phyloP scores from a whole-genome alignment of 2,113 vertebrate genomes.

The Datnioides undecimradiatus region DNA sequence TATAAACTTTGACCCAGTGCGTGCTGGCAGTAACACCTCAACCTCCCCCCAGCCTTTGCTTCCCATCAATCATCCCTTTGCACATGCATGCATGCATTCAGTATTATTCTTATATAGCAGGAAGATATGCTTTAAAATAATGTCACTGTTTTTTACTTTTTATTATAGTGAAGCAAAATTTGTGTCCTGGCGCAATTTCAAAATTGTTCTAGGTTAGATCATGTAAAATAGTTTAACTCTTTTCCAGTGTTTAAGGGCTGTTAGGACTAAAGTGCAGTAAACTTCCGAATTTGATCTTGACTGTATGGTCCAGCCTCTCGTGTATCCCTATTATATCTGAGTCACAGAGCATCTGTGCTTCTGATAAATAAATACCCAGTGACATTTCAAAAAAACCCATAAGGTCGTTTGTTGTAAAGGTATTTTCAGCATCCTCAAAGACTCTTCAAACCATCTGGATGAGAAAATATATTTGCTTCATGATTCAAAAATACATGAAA shows the following conservation, averaged over 20 bases:
- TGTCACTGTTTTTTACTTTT: neutral
- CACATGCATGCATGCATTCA: neutral
- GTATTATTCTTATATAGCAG: neutral
- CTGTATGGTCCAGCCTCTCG: neutral
- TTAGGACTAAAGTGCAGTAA: neutral
- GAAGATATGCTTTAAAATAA: neutral
- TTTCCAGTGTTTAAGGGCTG: too few relatives aligned
- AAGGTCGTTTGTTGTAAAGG: too few relatives aligned
- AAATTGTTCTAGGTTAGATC: neutral
- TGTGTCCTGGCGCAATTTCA: too few relatives aligned
- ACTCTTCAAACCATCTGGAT: neutral
- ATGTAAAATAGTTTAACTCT: neutral
- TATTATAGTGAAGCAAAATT: neutral
- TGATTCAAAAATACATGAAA: too few relatives aligned
- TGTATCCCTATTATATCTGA: neutral
- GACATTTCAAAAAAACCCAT: neutral
- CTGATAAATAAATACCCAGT: neutral
- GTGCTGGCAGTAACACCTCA: slow-evolving; percentile 22
- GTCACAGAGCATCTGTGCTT: neutral
- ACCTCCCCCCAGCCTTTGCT: neutral
- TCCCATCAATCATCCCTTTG: slow-evolving; percentile 3
- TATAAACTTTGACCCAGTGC: slow-evolving; percentile 45
- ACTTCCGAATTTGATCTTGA: neutral
- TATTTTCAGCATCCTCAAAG: too few relatives aligned
- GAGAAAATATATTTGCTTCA: too few relatives aligned